These are phyloP conservation scores for Eretmocerus hayati DNA, from an alignment of 2,888 invertebrate species.

Conservation along the genomic window DNA sequence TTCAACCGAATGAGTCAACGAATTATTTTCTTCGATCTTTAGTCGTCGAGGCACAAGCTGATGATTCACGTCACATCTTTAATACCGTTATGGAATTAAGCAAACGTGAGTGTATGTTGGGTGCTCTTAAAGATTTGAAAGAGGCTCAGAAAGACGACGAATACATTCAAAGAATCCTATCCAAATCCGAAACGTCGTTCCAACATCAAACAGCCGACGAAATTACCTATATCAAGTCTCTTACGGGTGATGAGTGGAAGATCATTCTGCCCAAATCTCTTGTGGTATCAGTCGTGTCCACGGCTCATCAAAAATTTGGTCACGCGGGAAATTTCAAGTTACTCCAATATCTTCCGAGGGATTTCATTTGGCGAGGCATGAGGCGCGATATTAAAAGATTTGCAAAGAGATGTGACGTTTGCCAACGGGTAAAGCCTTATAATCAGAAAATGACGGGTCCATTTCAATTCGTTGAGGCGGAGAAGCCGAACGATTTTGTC, in stretches of 20 bases:
- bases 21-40: neutral
- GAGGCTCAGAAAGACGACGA: neutral
- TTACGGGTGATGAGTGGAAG: too few relatives aligned
- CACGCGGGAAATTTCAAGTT: constrained; percentile 7
- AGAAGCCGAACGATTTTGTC: neutral
- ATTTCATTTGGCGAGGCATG: constrained; percentile 2
- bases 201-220: neutral
- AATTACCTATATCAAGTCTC: too few relatives aligned
- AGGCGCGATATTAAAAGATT: neutral
- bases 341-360: neutral
- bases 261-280: neutral
- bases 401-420: neutral
- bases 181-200: neutral
- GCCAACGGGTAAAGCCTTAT: neutral
- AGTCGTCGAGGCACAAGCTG: neutral
- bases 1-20: neutral
- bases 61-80: neutral
- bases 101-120: neutral
- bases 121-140: neutral
- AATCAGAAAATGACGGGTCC: neutral
- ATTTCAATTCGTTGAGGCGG: neutral
- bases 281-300: neutral
- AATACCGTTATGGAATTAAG: neutral
- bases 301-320: neutral
- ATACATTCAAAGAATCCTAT: neutral